Percentiles rank a stretch among this genome's conserved stretches.
Conservation (phyloP, 2,113 vertebrate species). For the Tapirus terrestris region DNA sequence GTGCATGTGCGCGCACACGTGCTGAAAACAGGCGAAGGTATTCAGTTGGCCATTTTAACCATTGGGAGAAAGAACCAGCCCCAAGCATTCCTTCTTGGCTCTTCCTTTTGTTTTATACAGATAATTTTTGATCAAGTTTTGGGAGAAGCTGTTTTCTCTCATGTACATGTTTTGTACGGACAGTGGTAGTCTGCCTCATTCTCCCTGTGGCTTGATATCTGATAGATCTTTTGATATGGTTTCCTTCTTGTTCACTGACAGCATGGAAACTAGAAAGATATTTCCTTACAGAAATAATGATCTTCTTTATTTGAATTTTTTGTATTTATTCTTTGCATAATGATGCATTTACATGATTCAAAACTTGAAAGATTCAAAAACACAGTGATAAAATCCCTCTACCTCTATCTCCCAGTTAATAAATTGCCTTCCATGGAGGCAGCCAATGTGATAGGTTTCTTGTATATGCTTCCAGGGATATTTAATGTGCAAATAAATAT, state of each 20-base stretch:
- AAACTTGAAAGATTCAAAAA: neutral
- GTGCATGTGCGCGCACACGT: rapidly evolving
- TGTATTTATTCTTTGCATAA: neutral
- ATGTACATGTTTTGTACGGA: neutral
- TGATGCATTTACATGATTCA: neutral
- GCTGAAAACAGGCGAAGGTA: neutral
- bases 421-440: neutral
- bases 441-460: neutral
- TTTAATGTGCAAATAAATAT: neutral
- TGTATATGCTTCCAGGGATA: neutral
- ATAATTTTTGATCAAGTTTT: neutral
- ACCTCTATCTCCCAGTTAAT: neutral
- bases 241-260: neutral
- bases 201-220: neutral
- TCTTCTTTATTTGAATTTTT: neutral
- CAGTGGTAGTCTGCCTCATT: neutral
- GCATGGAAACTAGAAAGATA: neutral
- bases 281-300: neutral
- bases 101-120: neutral
- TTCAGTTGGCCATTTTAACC: neutral
- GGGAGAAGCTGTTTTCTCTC: neutral
- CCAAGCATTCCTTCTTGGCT: neutral
- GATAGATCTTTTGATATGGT: neutral
- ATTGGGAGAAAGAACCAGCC: neutral
- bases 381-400: neutral